Percentiles rank a stretch among this genome's conserved stretches.
These are phyloP conservation scores for Macquaria australasica DNA, from an alignment of 2,113 vertebrate genomes.

Conservation along the genomic window DNA sequence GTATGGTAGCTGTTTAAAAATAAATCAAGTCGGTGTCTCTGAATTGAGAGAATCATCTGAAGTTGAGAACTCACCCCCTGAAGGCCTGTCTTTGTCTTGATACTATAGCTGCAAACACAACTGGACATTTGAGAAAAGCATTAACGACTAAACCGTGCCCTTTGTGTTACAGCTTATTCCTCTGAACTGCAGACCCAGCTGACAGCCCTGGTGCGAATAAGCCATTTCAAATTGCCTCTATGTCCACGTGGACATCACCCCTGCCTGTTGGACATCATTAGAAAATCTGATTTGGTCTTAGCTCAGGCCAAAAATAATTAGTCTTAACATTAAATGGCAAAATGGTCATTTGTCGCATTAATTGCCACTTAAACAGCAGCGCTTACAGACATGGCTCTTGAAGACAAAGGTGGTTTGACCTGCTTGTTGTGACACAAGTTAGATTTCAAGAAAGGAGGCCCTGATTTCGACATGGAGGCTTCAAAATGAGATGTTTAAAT, in stretches of 20 bases:
- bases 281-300: constrained; percentile 48
- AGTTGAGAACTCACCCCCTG: neutral
- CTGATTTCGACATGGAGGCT: constrained; percentile 50
- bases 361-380: constrained; percentile 20
- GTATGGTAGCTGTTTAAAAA: neutral
- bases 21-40: neutral
- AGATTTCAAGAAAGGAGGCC: constrained; percentile 31
- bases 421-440: constrained; percentile 30
- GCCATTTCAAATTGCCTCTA: constrained; percentile 1
- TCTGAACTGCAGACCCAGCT: constrained; percentile 25
- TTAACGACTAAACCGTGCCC: neutral
- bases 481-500: constrained; percentile 48
- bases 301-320: neutral
- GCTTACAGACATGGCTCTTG: constrained; percentile 38
- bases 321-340: neutral
- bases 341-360: constrained; percentile 4
- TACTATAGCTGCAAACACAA: constrained; percentile 9
- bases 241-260: neutral
- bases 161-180: neutral
- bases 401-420: constrained; percentile 43
- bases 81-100: neutral
- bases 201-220: constrained; percentile 8
- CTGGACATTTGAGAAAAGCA: constrained; percentile 11
- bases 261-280: constrained; percentile 13
- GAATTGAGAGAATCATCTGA: neutral